Evolutionary conservation across 2,888 invertebrate species (phyloP).

Genomic region (Ornithoptera alexandrae): DNA sequence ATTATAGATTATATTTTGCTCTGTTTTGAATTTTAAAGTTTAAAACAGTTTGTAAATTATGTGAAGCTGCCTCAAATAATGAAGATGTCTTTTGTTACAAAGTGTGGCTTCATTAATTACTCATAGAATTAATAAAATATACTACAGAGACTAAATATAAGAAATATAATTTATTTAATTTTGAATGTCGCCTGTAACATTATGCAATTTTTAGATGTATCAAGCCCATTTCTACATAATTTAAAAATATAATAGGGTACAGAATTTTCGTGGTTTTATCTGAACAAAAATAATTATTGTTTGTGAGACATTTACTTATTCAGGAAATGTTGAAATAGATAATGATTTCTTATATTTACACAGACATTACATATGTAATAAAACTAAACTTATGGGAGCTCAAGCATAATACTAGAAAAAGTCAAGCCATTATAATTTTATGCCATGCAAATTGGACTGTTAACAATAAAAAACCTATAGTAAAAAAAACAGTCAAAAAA

Average conservation of each 20-base stretch:
- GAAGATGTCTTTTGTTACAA: constrained; percentile 18
- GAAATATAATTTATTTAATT: constrained; percentile 8
- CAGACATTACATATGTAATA: too few species aligned
- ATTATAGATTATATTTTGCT: constrained; percentile 28
- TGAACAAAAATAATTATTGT: background rate
- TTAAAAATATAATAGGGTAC: background rate
- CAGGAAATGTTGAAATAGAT: too few species aligned
- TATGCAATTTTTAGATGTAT: background rate
- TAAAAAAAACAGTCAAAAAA: too few species aligned
- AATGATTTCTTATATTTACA: too few species aligned
- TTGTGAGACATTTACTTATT: background rate
- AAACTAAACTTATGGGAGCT: too few species aligned
- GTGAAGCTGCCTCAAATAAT: constrained; percentile 16
- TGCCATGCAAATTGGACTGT: too few species aligned
- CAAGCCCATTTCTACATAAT: constrained; percentile 4
- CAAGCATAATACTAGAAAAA: too few species aligned
- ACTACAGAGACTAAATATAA: constrained; percentile 13
- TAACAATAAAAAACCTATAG: too few species aligned
- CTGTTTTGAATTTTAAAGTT: constrained; percentile 26
- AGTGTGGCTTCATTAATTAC: constrained; percentile 5
- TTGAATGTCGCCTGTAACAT: constrained; percentile 5
- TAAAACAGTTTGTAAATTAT: constrained; percentile 23
- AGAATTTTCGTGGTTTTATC: background rate
- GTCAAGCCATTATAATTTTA: too few species aligned
- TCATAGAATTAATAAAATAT: constrained; percentile 9